These are phyloP conservation scores for Pogonognathellus flavescens DNA, from an alignment of 1,140 invertebrate genomes.

Conservation along the genomic window DNA sequence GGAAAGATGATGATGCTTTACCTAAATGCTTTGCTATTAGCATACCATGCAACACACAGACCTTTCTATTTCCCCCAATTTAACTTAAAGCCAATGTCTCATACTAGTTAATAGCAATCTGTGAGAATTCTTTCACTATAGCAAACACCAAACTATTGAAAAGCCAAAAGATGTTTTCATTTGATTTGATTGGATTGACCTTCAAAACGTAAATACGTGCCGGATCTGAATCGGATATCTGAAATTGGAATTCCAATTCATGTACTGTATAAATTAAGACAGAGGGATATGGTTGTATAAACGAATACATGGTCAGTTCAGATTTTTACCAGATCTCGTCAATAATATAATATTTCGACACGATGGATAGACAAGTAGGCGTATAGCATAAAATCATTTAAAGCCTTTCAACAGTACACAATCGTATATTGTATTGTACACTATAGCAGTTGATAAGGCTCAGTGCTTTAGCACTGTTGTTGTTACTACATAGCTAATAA, in stretches of 20 bases:
- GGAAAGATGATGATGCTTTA: no score
- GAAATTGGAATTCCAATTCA: not conserved
- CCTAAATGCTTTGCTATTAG: no score
- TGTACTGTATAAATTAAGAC: not conserved
- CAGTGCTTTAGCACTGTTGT: not conserved
- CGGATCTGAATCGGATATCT: conserved; percentile 35
- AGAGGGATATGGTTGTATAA: not conserved
- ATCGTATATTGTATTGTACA: not conserved
- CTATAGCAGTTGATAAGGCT: not conserved
- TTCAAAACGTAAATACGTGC: conserved; percentile 26
- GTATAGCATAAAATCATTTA: not conserved
- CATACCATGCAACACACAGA: no score
- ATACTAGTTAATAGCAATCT: no score
- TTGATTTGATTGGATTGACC: conserved; percentile 18
- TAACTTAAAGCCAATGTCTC: no score
- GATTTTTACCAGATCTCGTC: not conserved
- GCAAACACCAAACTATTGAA: no score
- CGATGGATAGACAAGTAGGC: not conserved
- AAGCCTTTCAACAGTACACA: not conserved
- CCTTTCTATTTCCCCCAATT: no score
- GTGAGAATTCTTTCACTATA: no score
- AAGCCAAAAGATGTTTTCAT: not conserved
- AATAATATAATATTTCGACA: not conserved
- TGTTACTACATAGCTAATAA: not conserved
- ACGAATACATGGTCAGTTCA: not conserved